Conservation (phyloP, 2,797 vertebrate genomes). For the Anguilla anguilla region DNA sequence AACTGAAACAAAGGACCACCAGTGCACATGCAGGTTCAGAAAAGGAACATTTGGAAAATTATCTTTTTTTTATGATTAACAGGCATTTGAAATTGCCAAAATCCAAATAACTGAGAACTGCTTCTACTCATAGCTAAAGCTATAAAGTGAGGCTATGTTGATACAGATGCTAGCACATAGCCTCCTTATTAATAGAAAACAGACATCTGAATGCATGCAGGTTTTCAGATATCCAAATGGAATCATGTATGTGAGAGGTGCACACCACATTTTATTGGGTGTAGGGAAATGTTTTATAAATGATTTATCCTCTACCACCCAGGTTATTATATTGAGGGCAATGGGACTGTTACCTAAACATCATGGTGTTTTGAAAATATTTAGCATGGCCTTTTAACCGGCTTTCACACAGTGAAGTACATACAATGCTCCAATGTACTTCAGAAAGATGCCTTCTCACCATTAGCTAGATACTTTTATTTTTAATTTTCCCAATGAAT, state of each 20-base stretch:
- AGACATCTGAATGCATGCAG: background rate
- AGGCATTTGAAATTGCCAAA: conserved; percentile 48
- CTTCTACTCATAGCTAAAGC: background rate
- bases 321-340: background rate
- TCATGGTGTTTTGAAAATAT: background rate
- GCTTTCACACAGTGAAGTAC: background rate
- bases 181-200: background rate
- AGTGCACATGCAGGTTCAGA: conserved; percentile 28
- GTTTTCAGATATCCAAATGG: background rate
- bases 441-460: background rate
- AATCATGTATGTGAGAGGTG: background rate
- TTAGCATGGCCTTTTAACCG: background rate
- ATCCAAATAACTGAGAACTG: conserved; percentile 22
- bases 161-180: background rate
- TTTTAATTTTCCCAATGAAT: background rate
- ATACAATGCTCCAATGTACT: background rate
- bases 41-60: conserved; percentile 43
- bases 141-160: background rate
- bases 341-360: background rate
- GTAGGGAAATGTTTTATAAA: background rate
- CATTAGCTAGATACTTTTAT: background rate
- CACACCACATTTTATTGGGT: background rate
- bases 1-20: conserved; percentile 57
- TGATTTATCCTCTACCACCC: background rate
- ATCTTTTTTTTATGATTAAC: conserved; percentile 47